Evolutionary conservation across 2,888 invertebrate species (phyloP), one percentile per base, ranked within the genome.

Genomic region (Habrosyne pyritoides): DNA sequence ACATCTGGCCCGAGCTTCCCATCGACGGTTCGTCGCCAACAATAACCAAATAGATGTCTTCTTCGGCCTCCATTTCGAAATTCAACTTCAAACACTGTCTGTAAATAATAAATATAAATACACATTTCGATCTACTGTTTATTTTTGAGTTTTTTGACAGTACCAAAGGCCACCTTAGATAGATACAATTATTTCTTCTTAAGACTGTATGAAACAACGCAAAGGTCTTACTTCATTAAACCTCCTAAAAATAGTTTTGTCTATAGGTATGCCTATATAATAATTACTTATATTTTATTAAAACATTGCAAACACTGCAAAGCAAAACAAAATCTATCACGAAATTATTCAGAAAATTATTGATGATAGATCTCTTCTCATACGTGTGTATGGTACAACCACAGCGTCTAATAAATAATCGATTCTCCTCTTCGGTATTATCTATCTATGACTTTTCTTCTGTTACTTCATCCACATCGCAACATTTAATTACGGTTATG

Each of bases 1-100:
- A 65, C 55, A 66, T 63, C 33, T 76, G 28, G 47, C 73, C 71
- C 74, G 73, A 73, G 21, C 8, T 61, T n/a, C n/a, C 14, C 21
- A 54, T 57, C 30, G 59, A 56, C 33, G 59, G 53, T 26, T 69
- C 67, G 49, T 83, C 76, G 4, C 67, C 78, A 14, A 81, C 62
- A 48, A 83, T 77, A 51, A 84, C 71, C 55, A 84, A 63, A 61
- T 79, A 63, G 64, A 76, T 71, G 48, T 81, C 83, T 47, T 81
- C 82, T 7, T 79, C 77, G 5, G 69, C 61, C 26, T 76, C 75
- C 75, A 78, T 75, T 14, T 57, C 47, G n/a, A 21, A 30, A 26
- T 55, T n/a, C n/a, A 24, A 47, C 6, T 3, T 47, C n/a, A 47
- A 21, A n/a, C n/a, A n/a, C n/a, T n/a, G n/a, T n/a, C 24, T 47